Evolutionary conservation across 2,888 invertebrate genomes (phyloP).

Genomic region (Chalcis sispes): DNA sequence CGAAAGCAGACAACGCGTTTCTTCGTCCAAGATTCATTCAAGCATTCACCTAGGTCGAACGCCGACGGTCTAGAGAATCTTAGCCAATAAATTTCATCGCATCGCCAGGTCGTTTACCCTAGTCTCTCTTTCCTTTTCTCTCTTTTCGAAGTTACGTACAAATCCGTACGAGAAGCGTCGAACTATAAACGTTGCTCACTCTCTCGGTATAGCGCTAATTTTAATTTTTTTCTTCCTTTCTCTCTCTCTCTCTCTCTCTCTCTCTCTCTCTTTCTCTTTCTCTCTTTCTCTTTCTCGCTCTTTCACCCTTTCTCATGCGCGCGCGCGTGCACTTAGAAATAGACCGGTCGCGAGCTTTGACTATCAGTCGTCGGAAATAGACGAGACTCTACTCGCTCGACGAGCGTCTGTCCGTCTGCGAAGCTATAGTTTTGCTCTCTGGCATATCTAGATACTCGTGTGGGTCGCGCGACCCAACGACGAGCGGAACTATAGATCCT

Average conservation of each 20-base stretch:
- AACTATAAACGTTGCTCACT: conserved; percentile 31
- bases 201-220: conserved; percentile 50
- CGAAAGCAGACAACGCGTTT: no score
- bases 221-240: conserved; percentile 50
- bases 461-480: no score
- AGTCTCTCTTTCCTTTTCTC: neutral
- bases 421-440: neutral
- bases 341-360: conserved; percentile 20
- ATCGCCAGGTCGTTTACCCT: conserved; percentile 48
- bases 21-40: conserved; percentile 25
- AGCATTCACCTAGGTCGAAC: conserved; percentile 26
- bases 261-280: conserved; percentile 51
- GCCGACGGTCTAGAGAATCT: conserved; percentile 26
- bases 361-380: conserved; percentile 25
- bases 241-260: conserved; percentile 25
- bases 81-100: conserved; percentile 60
- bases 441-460: no score
- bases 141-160: neutral
- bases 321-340: no score
- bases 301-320: no score
- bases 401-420: neutral
- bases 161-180: conserved; percentile 1
- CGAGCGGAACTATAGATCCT: no score
- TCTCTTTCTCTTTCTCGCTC: conserved; percentile 39
- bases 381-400: neutral